phyloP scores from a whole-genome alignment of 2,888 invertebrate species.

The Leptopterna dolabrata region DNA sequence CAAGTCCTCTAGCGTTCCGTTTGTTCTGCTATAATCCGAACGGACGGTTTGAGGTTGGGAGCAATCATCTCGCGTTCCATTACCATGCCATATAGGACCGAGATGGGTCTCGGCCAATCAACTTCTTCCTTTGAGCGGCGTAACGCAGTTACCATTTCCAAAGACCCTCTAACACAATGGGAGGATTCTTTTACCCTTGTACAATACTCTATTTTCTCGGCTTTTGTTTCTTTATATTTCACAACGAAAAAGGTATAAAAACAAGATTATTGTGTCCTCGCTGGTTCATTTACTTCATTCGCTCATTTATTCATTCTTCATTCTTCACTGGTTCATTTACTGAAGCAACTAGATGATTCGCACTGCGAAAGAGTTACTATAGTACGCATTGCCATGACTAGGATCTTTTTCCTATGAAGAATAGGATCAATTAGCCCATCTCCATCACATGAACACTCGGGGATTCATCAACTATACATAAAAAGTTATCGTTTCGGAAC shows the following conservation, averaged over 20 bases:
- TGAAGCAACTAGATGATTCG: background rate
- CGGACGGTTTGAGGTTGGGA: background rate
- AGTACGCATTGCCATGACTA: background rate
- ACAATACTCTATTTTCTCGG: conserved; percentile 31
- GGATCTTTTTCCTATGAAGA: too few species aligned
- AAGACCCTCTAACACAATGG: background rate
- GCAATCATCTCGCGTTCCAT: conserved; percentile 32
- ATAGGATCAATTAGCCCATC: too few species aligned
- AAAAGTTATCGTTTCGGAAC: too few species aligned
- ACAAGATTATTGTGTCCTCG: background rate
- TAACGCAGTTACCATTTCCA: background rate
- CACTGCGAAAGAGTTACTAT: background rate
- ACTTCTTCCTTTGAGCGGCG: conserved; percentile 10
- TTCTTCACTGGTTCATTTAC: too few species aligned
- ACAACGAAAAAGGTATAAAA: conserved; percentile 1
- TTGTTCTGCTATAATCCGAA: background rate
- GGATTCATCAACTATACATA: too few species aligned
- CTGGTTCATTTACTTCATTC: background rate
- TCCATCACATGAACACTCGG: too few species aligned
- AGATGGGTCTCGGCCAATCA: background rate
- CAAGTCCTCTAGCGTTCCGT: background rate
- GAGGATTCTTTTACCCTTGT: background rate
- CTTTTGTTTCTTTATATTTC: conserved; percentile 16
- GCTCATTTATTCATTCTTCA: too few species aligned
- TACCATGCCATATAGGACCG: background rate